Base-by-base conservation (phyloP, 2,113 vertebrate genomes). In the Oryzias javanicus region DNA sequence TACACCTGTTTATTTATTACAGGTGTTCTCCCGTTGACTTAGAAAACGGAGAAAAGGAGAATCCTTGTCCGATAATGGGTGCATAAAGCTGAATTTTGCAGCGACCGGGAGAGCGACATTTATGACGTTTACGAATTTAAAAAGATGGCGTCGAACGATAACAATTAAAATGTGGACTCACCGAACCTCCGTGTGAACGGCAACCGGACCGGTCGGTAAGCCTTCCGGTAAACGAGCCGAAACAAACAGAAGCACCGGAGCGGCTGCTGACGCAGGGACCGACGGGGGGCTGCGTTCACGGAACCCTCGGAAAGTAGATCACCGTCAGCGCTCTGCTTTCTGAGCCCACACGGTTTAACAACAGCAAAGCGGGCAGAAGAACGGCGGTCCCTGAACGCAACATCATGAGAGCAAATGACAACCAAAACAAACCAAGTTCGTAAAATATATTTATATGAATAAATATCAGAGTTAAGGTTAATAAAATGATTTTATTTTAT, bases 191-290 rank as follows among this genome's bases (percentile, higher is more conserved):
- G 45, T 7, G 66, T 10, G 50, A 19, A 67, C 44, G 51, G 42
- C 25, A n/a, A 44, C 42, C 20, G 25, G 22, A 6, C 22, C 19
- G 12, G n/a, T 18, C 24, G 41, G 47, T 42, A 14, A 56, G n/a
- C 20, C 27, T 67, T 20, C 41, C 55, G 63, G 48, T 42, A 58
- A 35, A 29, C 40, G 44, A 3, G 3, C 8, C 17, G 49, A 47
- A 55, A 14, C 56, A 65, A 64, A 49, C 22, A 22, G 40, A 56
- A 19, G 8, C 55, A 17, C 25, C 17, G 62, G 51, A 56, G 72
- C 27, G 25, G 48, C 19, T 64, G 65, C 49, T 78, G 76, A 81
- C 80, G 78, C 74, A 83, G 71, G 67, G 51, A 57, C 27, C 51
- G 82, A 64, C 29, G 20, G 25, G 60, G 60, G 15, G 86, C 15